These are phyloP conservation scores for Diadema setosum DNA, from an alignment of 35 echinoderm and acorn worm genomes.

Conservation along the genomic window DNA sequence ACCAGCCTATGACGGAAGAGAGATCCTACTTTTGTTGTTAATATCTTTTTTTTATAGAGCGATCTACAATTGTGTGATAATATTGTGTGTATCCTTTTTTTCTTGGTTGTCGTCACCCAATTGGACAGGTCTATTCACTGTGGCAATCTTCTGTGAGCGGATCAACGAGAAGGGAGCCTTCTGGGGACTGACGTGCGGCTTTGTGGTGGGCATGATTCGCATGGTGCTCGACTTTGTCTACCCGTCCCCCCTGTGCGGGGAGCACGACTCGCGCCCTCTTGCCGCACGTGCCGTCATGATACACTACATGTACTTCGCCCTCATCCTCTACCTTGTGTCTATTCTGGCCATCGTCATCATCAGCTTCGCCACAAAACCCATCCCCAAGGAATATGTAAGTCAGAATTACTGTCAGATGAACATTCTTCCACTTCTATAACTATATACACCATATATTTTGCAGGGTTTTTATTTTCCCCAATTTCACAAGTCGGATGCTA, in stretches of 20 bases:
- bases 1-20: no score
- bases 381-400: slow-evolving; percentile 65
- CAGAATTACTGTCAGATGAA: no score
- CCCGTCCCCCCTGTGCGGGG: slow-evolving; percentile 65
- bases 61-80: no score
- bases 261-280: slow-evolving; percentile 41
- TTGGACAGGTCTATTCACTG: background rate
- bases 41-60: no score
- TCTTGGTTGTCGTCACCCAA: background rate
- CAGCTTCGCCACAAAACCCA: slow-evolving; percentile 65
- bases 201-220: slow-evolving; percentile 48
- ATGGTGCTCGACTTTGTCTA: slow-evolving; percentile 83
- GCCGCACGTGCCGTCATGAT: slow-evolving; percentile 20
- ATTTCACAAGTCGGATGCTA: no score
- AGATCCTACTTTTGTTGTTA: no score
- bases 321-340: slow-evolving; percentile 41
- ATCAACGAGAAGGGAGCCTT: slow-evolving; percentile 59
- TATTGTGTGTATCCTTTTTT: no score
- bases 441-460: no score
- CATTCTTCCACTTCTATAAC: no score
- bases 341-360: slow-evolving; percentile 42
- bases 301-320: slow-evolving; percentile 85
- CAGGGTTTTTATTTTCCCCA: no score
- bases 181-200: slow-evolving; percentile 70
- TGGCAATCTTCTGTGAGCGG: background rate